Evolutionary conservation across 1,140 invertebrate species (phyloP).

Genomic region (Drosophila tropicalis): DNA sequence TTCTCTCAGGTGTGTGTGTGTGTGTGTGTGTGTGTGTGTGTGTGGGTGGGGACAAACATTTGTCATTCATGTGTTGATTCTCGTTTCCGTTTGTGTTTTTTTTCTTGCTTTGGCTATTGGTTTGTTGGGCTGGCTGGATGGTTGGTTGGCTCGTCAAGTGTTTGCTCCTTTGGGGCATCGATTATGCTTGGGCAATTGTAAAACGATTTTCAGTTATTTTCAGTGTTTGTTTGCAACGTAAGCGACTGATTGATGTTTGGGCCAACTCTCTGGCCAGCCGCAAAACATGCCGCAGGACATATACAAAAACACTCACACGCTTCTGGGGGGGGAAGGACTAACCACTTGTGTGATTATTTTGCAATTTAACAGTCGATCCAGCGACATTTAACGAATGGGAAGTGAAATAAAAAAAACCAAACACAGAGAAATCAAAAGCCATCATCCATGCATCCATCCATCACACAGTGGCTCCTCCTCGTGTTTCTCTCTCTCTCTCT

Average conservation of each 20-base stretch:
- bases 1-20: conserved; percentile 10
- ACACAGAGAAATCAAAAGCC: conserved; percentile 14
- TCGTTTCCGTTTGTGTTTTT: conserved; percentile 63
- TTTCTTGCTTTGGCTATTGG: conserved; percentile 19
- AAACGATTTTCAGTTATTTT: conserved; percentile 82
- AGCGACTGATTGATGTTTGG: conserved; percentile 69
- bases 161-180: conserved; percentile 81
- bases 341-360: conserved; percentile 76
- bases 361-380: conserved; percentile 73
- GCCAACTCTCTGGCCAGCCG: conserved; percentile 40
- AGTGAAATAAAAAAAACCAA: conserved; percentile 19
- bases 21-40: too few species aligned
- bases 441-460: not conserved
- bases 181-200: conserved; percentile 78
- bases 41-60: conserved; percentile 51
- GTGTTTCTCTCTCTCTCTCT: not conserved
- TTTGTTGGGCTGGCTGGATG: conserved; percentile 7
- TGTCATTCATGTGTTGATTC: conserved; percentile 83
- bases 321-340: conserved; percentile 10
- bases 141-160: conserved; percentile 50
- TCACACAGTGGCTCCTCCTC: not conserved
- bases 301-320: not conserved
- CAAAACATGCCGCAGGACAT: conserved; percentile 70
- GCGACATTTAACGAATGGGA: conserved; percentile 46
- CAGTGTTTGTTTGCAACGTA: conserved; percentile 17